Base-by-base conservation (phyloP, 2,888 invertebrate genomes). In the Pristionchus japonicus region DNA sequence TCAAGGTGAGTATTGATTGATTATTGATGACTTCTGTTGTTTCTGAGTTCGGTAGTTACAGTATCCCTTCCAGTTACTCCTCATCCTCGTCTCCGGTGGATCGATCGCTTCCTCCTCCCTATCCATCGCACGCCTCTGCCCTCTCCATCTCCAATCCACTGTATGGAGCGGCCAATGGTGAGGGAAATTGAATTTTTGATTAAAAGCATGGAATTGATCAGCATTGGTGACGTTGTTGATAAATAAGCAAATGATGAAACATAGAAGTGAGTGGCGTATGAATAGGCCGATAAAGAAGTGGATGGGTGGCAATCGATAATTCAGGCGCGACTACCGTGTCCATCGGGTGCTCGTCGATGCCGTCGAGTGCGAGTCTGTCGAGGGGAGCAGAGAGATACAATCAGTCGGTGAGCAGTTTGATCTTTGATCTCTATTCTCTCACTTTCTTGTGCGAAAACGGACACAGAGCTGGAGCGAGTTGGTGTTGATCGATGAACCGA, bases 1-100 rank as follows among this genome's bases (percentile, higher is more conserved):
- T 85, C 85, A 40, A 85, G 85, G 85, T 85, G 27, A 83, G 83
- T 52, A 80, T 80, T n/a, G 49, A 49, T 34, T 23, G 7, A 83
- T 82, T 52, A 27, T n/a, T n/a, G n/a, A n/a, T n/a, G n/a, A n/a
- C n/a, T n/a, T n/a, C n/a, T n/a, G n/a, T n/a, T n/a, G n/a, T n/a
- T n/a, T n/a, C n/a, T 49, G 31, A 27, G 20, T 83, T 52, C 49
- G 17, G 49, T 37, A 57, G n/a, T 49, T 23, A 52, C 37, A 57
- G 15, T 23, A n/a, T 40, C n/a, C 43, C 13, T 85, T 86, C 9
- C 82, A 91, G 90, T 89, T 92, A 92, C 87, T 92, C 92, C 13
- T 90, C 88, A 15, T 89, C 91, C 27, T 92, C 92, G 0, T 91
- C 91, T 37, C 92, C 92, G 40, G 90, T 92, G 3, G 91, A 91